A percentile compares a stretch with the other conserved stretches of the same genome.
Evolutionary conservation across 1,140 invertebrate species (phyloP).

Genomic region (Drosophila pachea): DNA sequence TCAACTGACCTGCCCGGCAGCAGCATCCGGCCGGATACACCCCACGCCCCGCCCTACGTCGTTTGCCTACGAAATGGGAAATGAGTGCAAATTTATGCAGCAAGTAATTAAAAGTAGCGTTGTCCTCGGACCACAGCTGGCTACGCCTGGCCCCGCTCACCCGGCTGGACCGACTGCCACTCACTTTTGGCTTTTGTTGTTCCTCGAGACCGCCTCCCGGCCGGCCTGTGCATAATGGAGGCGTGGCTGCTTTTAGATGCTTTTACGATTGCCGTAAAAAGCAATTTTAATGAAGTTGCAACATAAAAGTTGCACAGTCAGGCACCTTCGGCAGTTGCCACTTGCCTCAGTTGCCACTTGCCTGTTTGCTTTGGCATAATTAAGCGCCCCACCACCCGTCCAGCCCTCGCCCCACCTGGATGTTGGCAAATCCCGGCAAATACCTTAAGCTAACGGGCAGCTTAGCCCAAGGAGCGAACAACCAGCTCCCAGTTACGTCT

Average conservation of each 20-base stretch:
- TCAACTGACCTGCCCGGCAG: slow-evolving; percentile 8
- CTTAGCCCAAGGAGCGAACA: not conserved
- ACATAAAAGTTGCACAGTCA: slow-evolving; percentile 59
- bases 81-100: slow-evolving; percentile 74
- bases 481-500: too few relatives aligned
- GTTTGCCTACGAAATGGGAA: slow-evolving; percentile 29
- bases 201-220: not conserved
- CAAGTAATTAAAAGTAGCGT: slow-evolving; percentile 73
- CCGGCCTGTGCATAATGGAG: not conserved
- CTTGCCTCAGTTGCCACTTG: not conserved
- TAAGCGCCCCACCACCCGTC: slow-evolving; percentile 18
- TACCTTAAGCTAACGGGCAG: slow-evolving; percentile 55
- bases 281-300: slow-evolving; percentile 72
- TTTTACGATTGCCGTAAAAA: slow-evolving; percentile 70
- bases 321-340: slow-evolving; percentile 11
- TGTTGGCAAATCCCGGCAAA: slow-evolving; percentile 40
- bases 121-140: slow-evolving; percentile 42
- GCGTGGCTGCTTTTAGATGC: slow-evolving; percentile 46
- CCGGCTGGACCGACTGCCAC: not conserved
- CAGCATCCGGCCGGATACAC: not conserved
- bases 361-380: slow-evolving; percentile 45
- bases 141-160: not conserved
- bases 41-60: not conserved
- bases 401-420: slow-evolving; percentile 9
- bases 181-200: slow-evolving; percentile 14